Conservation (phyloP, 2,888 invertebrate species). For the Drosophila putrida region DNA sequence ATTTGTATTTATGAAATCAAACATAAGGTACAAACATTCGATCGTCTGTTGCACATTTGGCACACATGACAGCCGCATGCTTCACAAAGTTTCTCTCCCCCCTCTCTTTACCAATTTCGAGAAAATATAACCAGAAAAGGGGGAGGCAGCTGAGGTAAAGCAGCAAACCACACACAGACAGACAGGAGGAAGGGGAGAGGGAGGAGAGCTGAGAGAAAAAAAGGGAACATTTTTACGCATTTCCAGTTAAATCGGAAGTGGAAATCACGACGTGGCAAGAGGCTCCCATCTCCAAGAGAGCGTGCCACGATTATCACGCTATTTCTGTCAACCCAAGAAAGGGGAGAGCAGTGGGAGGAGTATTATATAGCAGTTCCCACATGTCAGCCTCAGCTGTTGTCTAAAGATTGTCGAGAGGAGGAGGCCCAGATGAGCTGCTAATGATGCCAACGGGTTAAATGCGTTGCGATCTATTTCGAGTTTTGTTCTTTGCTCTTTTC, state of each 20-base stretch:
- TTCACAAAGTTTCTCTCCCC: slow-evolving; percentile 33
- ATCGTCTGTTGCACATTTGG: slow-evolving; percentile 75
- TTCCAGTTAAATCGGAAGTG: slow-evolving; percentile 80
- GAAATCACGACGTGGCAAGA: slow-evolving; percentile 56
- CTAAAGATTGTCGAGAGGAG: no score
- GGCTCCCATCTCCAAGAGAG: slow-evolving; percentile 33
- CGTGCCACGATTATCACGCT: slow-evolving; percentile 82
- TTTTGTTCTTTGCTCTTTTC: slow-evolving; percentile 18
- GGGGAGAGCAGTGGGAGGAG: neutral
- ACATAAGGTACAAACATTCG: slow-evolving; percentile 70
- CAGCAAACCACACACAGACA: slow-evolving; percentile 62
- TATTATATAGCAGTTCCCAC: slow-evolving; percentile 51
- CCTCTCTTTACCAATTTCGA: neutral
- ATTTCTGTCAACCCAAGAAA: slow-evolving; percentile 68
- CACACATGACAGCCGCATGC: slow-evolving; percentile 79
- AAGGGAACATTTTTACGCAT: slow-evolving; percentile 56
- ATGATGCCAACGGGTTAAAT: slow-evolving; percentile 79
- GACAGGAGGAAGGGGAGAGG: slow-evolving; percentile 1
- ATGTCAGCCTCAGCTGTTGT: slow-evolving; percentile 71
- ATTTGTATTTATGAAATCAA: slow-evolving; percentile 78
- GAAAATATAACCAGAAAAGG: slow-evolving; percentile 37
- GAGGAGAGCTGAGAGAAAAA: slow-evolving; percentile 14
- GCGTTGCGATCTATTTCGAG: slow-evolving; percentile 67
- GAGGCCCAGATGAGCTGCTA: slow-evolving; percentile 66
- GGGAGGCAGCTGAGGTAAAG: slow-evolving; percentile 16